phyloP scores from a whole-genome alignment of 2,113 vertebrate species.

The Istiophorus platypterus region DNA sequence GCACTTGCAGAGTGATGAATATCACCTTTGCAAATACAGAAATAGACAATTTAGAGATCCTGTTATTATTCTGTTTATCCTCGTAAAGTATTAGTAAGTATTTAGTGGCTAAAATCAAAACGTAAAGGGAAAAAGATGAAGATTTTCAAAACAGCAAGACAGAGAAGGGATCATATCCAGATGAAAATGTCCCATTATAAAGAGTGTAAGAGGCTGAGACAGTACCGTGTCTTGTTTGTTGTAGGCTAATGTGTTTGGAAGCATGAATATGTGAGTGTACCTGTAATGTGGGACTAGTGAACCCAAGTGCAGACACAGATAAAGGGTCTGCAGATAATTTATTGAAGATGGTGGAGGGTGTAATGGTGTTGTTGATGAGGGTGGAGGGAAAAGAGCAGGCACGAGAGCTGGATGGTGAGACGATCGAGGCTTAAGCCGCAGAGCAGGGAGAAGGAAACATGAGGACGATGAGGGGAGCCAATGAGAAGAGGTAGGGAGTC shows the following conservation, averaged over 20 bases:
- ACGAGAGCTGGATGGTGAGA: no score
- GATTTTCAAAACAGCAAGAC: background rate
- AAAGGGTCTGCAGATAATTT: no score
- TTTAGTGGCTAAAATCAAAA: background rate
- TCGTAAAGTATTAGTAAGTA: background rate
- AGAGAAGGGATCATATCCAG: background rate
- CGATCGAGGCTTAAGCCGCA: no score
- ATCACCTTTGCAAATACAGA: conserved; percentile 22
- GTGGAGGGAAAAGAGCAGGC: no score
- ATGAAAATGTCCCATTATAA: background rate
- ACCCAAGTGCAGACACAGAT: no score
- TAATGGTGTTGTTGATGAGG: no score
- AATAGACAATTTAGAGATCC: background rate
- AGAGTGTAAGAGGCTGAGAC: background rate
- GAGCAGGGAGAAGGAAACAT: no score
- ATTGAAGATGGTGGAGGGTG: no score
- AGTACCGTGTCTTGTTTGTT: background rate
- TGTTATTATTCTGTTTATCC: background rate
- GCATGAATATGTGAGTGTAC: background rate
- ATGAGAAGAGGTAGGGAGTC: no score
- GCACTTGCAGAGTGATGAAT: conserved; percentile 40
- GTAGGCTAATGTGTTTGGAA: background rate
- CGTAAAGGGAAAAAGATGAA: background rate
- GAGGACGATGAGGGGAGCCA: no score
- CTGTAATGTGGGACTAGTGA: background rate